Conservation (phyloP, 2,797 vertebrate species). For the Microhierax caerulescens region DNA sequence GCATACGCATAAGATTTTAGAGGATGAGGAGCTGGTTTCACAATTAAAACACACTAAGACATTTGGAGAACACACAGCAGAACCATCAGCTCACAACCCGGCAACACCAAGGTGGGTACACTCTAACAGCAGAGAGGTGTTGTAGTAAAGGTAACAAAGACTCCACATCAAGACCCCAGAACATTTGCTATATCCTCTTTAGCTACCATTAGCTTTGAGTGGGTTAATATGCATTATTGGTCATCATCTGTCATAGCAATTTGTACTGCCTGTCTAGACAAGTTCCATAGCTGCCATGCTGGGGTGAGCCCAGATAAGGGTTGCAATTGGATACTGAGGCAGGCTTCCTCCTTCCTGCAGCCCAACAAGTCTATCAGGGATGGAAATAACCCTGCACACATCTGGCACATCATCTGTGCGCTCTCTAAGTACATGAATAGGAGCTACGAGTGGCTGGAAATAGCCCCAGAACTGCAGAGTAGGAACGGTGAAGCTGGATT, state of each 20-base stretch:
- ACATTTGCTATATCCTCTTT: not conserved
- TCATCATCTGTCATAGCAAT: not conserved
- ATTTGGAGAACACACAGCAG: not conserved
- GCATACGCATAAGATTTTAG: not conserved
- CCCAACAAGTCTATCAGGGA: not conserved
- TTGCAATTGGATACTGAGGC: not conserved
- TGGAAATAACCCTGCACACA: not conserved
- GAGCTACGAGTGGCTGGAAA: not conserved
- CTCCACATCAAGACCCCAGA: no score
- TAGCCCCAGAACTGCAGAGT: not conserved
- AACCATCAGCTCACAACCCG: not conserved
- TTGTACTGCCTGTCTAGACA: not conserved
- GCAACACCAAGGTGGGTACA: not conserved
- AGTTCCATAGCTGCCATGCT: not conserved
- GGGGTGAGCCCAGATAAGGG: not conserved
- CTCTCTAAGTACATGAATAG: accelerated
- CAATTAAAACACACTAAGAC: accelerated
- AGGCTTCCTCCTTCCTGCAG: not conserved
- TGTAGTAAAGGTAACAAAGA: not conserved
- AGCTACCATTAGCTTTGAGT: not conserved
- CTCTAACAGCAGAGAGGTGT: not conserved
- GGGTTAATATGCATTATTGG: not conserved
- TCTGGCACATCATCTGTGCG: not conserved
- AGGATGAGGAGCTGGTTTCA: not conserved
- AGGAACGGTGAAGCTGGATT: not conserved